Evolutionary conservation across 1,140 invertebrate genomes (phyloP).

Genomic region (Bombus huntii): DNA sequence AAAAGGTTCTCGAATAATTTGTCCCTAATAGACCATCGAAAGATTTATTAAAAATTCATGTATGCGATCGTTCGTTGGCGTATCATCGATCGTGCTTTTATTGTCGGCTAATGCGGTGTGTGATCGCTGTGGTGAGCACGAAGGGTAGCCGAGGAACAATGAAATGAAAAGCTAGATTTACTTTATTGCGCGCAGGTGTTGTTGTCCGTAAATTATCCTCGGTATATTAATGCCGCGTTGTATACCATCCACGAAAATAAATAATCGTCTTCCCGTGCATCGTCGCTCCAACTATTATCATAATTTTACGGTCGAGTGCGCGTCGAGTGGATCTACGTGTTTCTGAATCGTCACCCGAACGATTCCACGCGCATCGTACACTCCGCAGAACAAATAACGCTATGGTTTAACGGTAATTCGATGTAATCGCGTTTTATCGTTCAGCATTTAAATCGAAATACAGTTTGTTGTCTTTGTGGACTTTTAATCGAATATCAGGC

Average conservation of each 20-base stretch:
- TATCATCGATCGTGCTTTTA: constrained; percentile 67
- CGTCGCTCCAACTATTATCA: constrained; percentile 44
- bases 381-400: background rate
- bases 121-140: constrained; percentile 54
- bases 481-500: constrained; percentile 39
- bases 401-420: constrained; percentile 25
- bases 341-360: background rate
- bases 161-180: constrained; percentile 69
- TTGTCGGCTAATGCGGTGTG: constrained; percentile 65
- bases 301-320: constrained; percentile 45
- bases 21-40: constrained; percentile 45
- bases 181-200: constrained; percentile 70
- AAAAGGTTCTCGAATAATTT: constrained; percentile 36
- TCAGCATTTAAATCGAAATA: constrained; percentile 49
- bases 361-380: background rate
- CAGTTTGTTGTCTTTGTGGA: constrained; percentile 45
- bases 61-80: constrained; percentile 59
- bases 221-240: constrained; percentile 55
- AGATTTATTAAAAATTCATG: constrained; percentile 66
- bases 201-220: constrained; percentile 58
- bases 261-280: constrained; percentile 33
- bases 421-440: constrained; percentile 32
- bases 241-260: constrained; percentile 54
- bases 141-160: constrained; percentile 54
- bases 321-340: background rate